Conservation (phyloP, 2,113 vertebrate genomes). For the Burhinus bistriatus region DNA sequence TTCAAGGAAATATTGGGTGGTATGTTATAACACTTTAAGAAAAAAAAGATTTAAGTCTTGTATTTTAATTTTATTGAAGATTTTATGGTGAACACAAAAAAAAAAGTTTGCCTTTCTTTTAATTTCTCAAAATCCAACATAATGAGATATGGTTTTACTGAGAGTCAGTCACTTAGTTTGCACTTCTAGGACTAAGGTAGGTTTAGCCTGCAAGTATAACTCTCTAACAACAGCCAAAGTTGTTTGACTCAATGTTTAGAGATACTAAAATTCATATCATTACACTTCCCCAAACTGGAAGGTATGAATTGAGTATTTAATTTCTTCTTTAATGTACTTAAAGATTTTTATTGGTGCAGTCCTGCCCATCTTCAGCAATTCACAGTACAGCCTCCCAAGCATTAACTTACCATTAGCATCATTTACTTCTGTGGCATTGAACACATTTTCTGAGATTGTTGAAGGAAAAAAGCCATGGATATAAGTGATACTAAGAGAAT, state of each 20-base stretch:
- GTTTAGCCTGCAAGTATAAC: not conserved
- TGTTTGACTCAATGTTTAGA: not conserved
- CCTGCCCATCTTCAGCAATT: not conserved
- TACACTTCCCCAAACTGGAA: not conserved
- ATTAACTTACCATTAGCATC: not conserved
- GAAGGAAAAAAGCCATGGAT: not conserved
- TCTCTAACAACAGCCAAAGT: not conserved
- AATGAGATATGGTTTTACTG: not conserved
- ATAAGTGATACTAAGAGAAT: not conserved
- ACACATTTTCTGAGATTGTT: not conserved
- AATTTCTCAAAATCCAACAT: not conserved
- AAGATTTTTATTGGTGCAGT: not conserved
- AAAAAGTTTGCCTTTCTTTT: not conserved
- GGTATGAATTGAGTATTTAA: not conserved
- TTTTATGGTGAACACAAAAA: not conserved
- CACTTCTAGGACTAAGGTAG: not conserved
- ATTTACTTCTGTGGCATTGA: not conserved
- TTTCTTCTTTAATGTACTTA: not conserved
- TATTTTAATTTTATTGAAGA: not conserved
- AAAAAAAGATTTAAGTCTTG: not conserved
- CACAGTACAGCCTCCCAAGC: not conserved
- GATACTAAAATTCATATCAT: not conserved
- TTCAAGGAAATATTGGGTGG: not conserved
- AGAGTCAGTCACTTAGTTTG: not conserved
- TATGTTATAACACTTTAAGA: not conserved